phyloP scores from a whole-genome alignment of 2,113 vertebrate species.

The Puma concolor region DNA sequence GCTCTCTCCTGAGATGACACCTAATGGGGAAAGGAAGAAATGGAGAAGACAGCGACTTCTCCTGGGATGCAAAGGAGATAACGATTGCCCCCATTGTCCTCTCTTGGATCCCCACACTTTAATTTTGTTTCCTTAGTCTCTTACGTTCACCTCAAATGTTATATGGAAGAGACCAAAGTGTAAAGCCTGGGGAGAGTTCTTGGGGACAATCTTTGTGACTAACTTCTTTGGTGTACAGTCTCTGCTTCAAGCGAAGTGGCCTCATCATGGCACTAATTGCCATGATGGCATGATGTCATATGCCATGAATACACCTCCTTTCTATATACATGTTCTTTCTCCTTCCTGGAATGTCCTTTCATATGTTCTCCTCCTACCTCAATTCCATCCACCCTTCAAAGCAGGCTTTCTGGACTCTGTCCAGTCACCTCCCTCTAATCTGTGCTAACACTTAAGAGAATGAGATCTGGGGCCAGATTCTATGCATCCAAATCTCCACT shows the following conservation, averaged over 20 bases:
- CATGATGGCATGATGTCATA: neutral
- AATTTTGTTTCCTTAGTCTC: neutral
- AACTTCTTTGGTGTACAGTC: neutral
- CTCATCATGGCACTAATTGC: fast-evolving
- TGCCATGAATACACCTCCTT: neutral
- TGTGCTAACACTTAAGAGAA: neutral
- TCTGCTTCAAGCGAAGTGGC: neutral
- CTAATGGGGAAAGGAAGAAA: constrained; percentile 69
- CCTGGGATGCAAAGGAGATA: neutral
- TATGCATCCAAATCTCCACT: neutral
- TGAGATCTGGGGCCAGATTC: neutral
- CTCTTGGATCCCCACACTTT: constrained; percentile 58
- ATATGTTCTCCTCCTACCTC: neutral
- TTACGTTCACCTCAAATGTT: neutral
- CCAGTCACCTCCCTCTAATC: neutral
- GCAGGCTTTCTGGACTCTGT: neutral
- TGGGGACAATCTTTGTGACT: neutral
- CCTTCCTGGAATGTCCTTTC: neutral
- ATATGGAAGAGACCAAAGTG: neutral
- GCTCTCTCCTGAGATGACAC: constrained; percentile 52
- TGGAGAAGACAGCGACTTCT: constrained; percentile 62
- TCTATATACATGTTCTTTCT: neutral
- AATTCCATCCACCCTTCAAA: neutral
- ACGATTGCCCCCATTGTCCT: constrained; percentile 47
- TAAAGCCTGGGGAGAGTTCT: neutral